Evolutionary conservation across 2,113 vertebrate species (phyloP).

Genomic region (Cynopterus brachyotis): DNA sequence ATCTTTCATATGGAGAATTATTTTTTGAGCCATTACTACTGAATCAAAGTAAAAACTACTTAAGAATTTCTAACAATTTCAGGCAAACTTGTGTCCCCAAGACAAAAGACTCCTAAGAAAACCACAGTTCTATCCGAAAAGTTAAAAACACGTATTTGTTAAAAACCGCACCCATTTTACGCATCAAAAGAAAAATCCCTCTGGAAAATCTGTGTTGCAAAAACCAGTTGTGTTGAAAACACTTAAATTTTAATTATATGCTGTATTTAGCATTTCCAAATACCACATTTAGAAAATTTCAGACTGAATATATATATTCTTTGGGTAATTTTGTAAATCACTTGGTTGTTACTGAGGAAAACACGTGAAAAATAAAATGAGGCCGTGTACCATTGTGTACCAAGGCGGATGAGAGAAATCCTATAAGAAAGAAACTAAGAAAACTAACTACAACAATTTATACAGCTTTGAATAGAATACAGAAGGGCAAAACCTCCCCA

Average conservation of each 20-base stretch:
- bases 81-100: background rate
- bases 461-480: background rate
- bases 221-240: background rate
- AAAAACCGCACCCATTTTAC: background rate
- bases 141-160: background rate
- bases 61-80: slow-evolving; percentile 35
- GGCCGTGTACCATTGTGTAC: background rate
- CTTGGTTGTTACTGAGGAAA: background rate
- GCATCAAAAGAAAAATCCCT: background rate
- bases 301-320: background rate
- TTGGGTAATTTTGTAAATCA: background rate
- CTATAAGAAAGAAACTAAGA: background rate
- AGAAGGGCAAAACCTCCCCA: background rate
- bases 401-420: background rate
- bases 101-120: background rate
- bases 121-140: background rate
- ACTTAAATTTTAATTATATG: background rate
- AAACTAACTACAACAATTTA: background rate
- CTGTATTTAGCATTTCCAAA: background rate
- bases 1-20: background rate
- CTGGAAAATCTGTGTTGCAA: background rate
- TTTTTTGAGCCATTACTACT: background rate
- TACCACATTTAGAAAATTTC: slow-evolving; percentile 3
- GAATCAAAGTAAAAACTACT: background rate
- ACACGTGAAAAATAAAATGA: background rate